Percentiles rank a stretch among this genome's conserved stretches.
Evolutionary conservation across 2,113 vertebrate species (phyloP).

Genomic region (Pelecanus crispus): DNA sequence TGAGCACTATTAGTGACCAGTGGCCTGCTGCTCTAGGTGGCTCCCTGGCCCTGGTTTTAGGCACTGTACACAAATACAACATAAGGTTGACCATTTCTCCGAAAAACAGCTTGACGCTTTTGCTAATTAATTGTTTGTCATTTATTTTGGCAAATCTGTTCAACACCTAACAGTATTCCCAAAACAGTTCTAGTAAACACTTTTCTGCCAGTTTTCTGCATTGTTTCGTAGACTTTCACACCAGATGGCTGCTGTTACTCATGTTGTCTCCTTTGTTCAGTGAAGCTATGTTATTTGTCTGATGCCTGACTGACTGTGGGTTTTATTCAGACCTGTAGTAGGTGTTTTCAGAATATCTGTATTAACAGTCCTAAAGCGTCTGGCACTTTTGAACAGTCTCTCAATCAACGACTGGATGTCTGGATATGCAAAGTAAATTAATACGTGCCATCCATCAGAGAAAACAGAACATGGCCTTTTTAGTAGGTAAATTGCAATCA

Average conservation of each 20-base stretch:
- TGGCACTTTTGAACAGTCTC: not conserved
- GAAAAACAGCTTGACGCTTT: not conserved
- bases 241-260: not conserved
- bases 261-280: not conserved
- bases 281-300: not conserved
- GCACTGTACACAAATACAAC: not conserved
- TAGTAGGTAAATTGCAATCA: not conserved
- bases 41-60: not conserved
- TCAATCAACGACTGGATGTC: not conserved
- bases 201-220: not conserved
- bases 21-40: not conserved
- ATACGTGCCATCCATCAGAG: not conserved
- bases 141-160: not conserved
- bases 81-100: not conserved
- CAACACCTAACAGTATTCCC: not conserved
- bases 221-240: not conserved
- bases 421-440: not conserved
- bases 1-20: not conserved
- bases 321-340: not conserved
- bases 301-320: not conserved
- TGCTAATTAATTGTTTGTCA: not conserved
- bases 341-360: not conserved
- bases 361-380: not conserved
- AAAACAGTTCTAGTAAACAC: not conserved
- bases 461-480: not conserved